These are phyloP conservation scores for Eristalinus sepulchralis DNA, from an alignment of 2,888 invertebrate genomes.

Conservation along the genomic window DNA sequence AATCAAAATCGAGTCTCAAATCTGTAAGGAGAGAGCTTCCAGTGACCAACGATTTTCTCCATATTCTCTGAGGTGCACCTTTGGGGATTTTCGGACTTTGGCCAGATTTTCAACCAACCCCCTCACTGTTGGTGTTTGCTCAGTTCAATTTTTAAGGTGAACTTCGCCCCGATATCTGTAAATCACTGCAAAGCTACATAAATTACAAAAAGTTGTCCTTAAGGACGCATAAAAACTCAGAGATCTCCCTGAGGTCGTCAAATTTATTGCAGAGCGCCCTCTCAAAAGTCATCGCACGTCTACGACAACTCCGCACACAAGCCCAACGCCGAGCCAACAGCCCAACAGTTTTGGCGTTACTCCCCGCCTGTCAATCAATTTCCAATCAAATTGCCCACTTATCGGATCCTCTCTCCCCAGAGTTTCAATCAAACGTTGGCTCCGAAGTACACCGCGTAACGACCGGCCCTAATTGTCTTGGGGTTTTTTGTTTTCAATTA, in stretches of 20 bases:
- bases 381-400: not conserved
- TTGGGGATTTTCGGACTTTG: too few relatives aligned
- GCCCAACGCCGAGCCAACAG: not conserved
- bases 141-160: too few relatives aligned
- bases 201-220: not conserved
- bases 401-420: not conserved
- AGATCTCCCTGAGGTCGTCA: not conserved
- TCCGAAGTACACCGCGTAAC: not conserved
- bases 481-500: not conserved
- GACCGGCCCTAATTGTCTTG: not conserved
- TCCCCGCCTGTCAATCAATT: not conserved
- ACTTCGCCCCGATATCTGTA: not conserved
- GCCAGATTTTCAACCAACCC: too few relatives aligned
- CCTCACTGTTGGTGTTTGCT: too few relatives aligned
- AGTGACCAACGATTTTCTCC: too few relatives aligned
- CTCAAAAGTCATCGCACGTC: not conserved
- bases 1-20: too few relatives aligned
- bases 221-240: not conserved
- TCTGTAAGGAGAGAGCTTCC: too few relatives aligned
- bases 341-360: not conserved
- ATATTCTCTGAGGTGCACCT: too few relatives aligned
- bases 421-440: not conserved
- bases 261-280: not conserved
- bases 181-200: not conserved
- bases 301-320: not conserved